Conservation (phyloP, 2,797 vertebrate genomes). For the Aplochiton taeniatus region DNA sequence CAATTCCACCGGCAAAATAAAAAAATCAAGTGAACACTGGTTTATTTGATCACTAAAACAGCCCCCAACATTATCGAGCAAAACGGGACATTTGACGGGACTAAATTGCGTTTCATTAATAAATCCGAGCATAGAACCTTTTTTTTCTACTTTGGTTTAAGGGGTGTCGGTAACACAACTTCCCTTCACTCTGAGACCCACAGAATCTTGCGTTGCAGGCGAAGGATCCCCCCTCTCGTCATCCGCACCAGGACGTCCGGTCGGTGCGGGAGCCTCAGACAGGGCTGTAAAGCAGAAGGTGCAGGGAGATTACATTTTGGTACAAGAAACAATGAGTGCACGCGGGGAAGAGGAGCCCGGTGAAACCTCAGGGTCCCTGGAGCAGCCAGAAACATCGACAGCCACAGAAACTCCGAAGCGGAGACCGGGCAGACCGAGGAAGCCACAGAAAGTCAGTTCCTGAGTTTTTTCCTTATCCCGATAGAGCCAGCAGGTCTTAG, state of each 20-base stretch:
- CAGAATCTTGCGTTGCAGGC: constrained; percentile 33
- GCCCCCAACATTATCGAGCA: constrained; percentile 41
- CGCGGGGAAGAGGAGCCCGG: constrained; percentile 84
- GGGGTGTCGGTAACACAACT: background rate
- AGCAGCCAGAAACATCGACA: constrained; percentile 35
- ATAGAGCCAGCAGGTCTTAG: constrained; percentile 17
- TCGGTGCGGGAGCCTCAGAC: constrained; percentile 55
- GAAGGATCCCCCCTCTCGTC: constrained; percentile 59
- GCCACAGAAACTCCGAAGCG: constrained; percentile 86
- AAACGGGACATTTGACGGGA: constrained; percentile 31
- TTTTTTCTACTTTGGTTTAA: constrained; percentile 25
- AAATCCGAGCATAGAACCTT: constrained; percentile 31
- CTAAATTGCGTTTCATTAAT: constrained; percentile 44
- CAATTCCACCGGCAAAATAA: constrained; percentile 52
- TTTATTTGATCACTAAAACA: constrained; percentile 49
- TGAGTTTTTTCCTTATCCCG: constrained; percentile 21
- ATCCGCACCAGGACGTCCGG: constrained; percentile 86
- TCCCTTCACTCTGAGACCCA: constrained; percentile 25
- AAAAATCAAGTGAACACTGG: constrained; percentile 55
- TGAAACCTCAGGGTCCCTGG: constrained; percentile 83
- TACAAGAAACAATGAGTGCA: constrained; percentile 85
- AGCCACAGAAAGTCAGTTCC: constrained; percentile 88
- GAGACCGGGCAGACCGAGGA: constrained; percentile 93
- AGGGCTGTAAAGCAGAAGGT: constrained; percentile 58
- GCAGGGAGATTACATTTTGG: constrained; percentile 54